Percentiles rank a stretch among this genome's conserved stretches.
phyloP scores from a whole-genome alignment of 2,113 vertebrate genomes.

The Gopherus evgoodei region DNA sequence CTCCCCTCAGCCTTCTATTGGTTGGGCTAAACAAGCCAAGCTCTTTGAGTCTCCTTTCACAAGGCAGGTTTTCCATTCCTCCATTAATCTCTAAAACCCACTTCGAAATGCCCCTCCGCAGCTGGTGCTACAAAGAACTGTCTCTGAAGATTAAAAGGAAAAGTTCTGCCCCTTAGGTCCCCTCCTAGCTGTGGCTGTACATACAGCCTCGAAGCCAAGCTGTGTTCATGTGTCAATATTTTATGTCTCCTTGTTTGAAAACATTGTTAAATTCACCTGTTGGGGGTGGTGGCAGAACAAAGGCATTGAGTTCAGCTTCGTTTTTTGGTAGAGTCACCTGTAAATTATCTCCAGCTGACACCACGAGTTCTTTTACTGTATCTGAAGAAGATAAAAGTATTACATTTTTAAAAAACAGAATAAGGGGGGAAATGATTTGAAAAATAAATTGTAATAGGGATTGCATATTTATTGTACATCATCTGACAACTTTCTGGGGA shows the following conservation, averaged over 20 bases:
- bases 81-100: not conserved
- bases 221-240: not conserved
- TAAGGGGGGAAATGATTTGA: not conserved
- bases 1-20: too few relatives aligned
- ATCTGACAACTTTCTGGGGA: not conserved
- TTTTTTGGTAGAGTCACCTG: conserved; percentile 74
- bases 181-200: not conserved
- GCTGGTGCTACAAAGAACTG: not conserved
- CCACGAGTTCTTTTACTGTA: conserved; percentile 75
- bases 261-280: conserved; percentile 71
- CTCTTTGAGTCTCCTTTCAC: too few relatives aligned
- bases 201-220: not conserved
- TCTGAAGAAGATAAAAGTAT: not conserved
- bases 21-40: too few relatives aligned
- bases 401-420: not conserved
- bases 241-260: not conserved
- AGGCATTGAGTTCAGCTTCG: conserved; percentile 77
- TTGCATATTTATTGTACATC: not conserved
- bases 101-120: not conserved
- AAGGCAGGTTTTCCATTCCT: not conserved
- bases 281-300: conserved; percentile 67
- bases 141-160: not conserved
- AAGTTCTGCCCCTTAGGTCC: not conserved
- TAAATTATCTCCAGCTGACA: conserved; percentile 77
- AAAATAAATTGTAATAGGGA: not conserved